Evolutionary conservation across 2,797 vertebrate species (phyloP), one percentile per base, ranked within the genome.

Genomic region (Ispidina picta): DNA sequence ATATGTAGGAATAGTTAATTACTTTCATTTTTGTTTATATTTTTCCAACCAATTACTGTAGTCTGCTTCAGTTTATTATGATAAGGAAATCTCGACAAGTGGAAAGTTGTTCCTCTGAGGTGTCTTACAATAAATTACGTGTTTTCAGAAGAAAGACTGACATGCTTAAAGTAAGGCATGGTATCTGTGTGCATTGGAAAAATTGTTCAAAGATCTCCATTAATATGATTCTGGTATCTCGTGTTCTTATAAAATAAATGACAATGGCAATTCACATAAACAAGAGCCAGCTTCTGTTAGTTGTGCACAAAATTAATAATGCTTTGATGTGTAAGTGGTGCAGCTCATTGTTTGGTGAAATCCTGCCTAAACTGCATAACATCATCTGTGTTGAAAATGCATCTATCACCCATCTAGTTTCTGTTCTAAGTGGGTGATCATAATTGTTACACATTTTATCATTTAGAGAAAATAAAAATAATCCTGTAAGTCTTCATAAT

Each of bases 171-270:
- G 39, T 65, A 52, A 85, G 55, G 58, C 81, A 65, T 72, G 31
- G 15, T 69, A 56, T 80, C 65, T 87, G 22, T 68, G 21, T 33
- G 49, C 2, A 1, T 37, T 77, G 84, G 62, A 62, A 87, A 88
- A 85, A 66, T 70, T 46, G 72, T 66, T 85, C 44, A 89, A 39
- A 79, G 94, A 83, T 89, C 35, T 90, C 54, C 72, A 69, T 72
- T 71, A 90, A 80, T 83, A 65, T 33, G 52, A 55, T 92, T 87
- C 14, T 92, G 49, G 11, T 68, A 26, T 66, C 0, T 0, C 75
- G n/a, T 79, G 72, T 95, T 66, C 51, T 86, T 89, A 28, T 0
- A 69, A 85, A 83, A 93, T 93, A 70, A 90, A 26, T 70, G 73
- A 83, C 87, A 93, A 8, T 52, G 73, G 19, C 7, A 46, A 55